Percentiles rank a stretch among this genome's conserved stretches.
These are phyloP conservation scores for Diprion similis DNA, from an alignment of 1,140 invertebrate genomes.

Conservation along the genomic window DNA sequence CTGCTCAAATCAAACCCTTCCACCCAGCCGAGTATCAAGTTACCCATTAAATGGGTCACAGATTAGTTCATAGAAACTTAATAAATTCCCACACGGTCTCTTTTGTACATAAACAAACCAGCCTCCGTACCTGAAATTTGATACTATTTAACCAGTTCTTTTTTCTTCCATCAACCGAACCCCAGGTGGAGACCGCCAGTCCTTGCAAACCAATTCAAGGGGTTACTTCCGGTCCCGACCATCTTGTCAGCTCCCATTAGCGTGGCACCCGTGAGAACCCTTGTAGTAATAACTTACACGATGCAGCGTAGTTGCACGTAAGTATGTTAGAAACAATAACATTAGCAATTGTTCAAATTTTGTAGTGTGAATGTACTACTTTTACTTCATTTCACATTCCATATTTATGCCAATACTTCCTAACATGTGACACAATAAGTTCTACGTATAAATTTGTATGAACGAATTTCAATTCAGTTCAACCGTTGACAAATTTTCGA, in stretches of 20 bases:
- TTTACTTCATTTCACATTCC: no score
- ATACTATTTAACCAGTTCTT: slow-evolving; percentile 3
- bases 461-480: no score
- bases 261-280: neutral
- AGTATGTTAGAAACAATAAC: no score
- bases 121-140: neutral
- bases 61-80: neutral
- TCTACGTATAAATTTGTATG: no score
- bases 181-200: neutral
- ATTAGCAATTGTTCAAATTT: no score
- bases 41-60: slow-evolving; percentile 7
- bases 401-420: no score
- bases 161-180: neutral
- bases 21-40: neutral
- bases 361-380: no score
- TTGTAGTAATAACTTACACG: neutral
- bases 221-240: neutral
- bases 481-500: no score
- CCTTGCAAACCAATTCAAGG: neutral
- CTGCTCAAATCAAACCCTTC: neutral
- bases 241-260: slow-evolving; percentile 4
- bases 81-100: slow-evolving; percentile 7
- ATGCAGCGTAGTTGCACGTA: no score
- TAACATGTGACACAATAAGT: no score
- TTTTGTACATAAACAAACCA: slow-evolving; percentile 4